Evolutionary conservation across 2,797 vertebrate species (phyloP).

Genomic region (Momotus momota): DNA sequence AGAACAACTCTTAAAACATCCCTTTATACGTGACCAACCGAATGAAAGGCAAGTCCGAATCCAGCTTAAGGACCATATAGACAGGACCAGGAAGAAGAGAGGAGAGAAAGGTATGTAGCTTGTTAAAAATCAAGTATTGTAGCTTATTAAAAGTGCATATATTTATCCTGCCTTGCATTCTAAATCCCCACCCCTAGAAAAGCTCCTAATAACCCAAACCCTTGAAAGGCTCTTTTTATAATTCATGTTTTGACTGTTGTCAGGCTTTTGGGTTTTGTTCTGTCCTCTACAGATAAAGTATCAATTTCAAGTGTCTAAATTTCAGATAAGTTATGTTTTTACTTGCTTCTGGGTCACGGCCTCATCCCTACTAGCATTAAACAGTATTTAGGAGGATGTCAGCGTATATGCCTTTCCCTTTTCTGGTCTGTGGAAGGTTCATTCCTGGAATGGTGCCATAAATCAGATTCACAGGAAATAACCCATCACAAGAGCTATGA

Average conservation of each 20-base stretch:
- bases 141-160: background rate
- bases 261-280: background rate
- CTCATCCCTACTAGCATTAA: background rate
- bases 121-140: background rate
- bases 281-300: background rate
- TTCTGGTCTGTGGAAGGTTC: background rate
- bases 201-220: background rate
- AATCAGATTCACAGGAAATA: background rate
- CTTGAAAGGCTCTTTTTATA: background rate
- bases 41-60: slow-evolving; percentile 99
- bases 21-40: slow-evolving; percentile 98
- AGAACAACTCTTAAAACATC: slow-evolving; percentile 96
- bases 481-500: background rate
- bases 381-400: background rate
- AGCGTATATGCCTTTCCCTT: background rate
- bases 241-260: background rate
- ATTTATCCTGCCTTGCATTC: background rate
- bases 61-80: slow-evolving; percentile 99
- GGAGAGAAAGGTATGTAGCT: slow-evolving; percentile 92
- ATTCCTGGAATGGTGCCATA: background rate
- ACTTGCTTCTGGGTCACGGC: background rate
- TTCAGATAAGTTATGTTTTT: background rate
- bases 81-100: slow-evolving; percentile 98
- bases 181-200: background rate
- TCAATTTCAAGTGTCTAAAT: background rate